phyloP scores from a whole-genome alignment of 2,888 invertebrate genomes.

The Carpatolechia fugitivella region DNA sequence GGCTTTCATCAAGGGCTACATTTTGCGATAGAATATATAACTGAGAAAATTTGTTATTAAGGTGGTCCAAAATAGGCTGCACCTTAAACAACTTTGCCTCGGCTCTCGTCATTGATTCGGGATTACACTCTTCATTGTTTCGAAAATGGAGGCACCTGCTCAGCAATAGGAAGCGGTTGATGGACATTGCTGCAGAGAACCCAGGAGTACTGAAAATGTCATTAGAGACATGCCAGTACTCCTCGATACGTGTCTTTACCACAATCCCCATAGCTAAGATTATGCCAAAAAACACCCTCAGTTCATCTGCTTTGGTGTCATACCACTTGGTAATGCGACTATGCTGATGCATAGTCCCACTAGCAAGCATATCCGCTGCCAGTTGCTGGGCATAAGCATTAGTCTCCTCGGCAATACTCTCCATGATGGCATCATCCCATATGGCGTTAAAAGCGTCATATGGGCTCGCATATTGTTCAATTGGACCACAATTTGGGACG shows the following conservation, averaged over 20 bases:
- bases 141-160: not conserved
- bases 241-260: slow-evolving; percentile 11
- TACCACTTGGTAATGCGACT: not conserved
- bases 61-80: not conserved
- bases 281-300: slow-evolving; percentile 17
- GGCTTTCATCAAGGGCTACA: not conserved
- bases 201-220: slow-evolving; percentile 14
- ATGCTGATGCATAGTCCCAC: not conserved
- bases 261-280: slow-evolving; percentile 22
- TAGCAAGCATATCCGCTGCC: too few species aligned
- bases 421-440: too few species aligned
- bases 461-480: too few species aligned
- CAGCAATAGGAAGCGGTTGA: not conserved
- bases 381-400: not conserved
- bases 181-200: slow-evolving; percentile 4
- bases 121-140: not conserved
- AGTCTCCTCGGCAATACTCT: too few species aligned
- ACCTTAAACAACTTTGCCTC: not conserved
- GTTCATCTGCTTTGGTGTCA: not conserved
- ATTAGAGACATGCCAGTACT: slow-evolving; percentile 12
- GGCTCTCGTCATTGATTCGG: too few species aligned
- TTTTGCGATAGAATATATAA: not conserved
- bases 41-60: not conserved
- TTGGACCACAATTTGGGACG: too few species aligned
- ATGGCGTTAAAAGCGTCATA: too few species aligned